Evolutionary conservation across 2,797 vertebrate species (phyloP).

Genomic region (Choloepus didactylus): DNA sequence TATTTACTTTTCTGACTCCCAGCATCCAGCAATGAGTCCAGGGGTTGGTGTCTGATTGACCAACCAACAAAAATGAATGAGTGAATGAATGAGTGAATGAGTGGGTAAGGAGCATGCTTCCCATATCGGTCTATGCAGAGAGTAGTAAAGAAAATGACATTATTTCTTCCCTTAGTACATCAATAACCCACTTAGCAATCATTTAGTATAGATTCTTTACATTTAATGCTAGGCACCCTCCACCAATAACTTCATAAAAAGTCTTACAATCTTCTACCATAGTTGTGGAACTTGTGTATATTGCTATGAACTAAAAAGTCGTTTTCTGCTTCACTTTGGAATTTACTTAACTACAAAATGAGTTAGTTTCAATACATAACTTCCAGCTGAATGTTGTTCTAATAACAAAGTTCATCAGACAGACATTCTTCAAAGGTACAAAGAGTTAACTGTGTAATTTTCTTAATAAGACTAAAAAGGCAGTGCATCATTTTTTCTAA

Average conservation of each 20-base stretch:
- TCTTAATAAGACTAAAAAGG: slow-evolving; percentile 88
- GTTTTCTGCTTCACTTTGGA: slow-evolving; percentile 67
- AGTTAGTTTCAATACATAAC: slow-evolving; percentile 66
- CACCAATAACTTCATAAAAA: not conserved
- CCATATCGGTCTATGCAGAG: not conserved
- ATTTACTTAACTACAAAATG: slow-evolving; percentile 71
- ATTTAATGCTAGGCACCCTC: not conserved
- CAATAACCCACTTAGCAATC: not conserved
- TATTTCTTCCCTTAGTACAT: not conserved
- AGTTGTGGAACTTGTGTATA: slow-evolving; percentile 23
- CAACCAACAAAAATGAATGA: not conserved
- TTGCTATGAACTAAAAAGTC: not conserved
- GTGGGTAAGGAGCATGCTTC: not conserved
- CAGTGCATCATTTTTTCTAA: slow-evolving; percentile 87
- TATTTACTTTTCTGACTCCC: not conserved
- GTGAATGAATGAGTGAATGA: not conserved
- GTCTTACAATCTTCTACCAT: not conserved
- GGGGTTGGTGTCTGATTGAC: not conserved
- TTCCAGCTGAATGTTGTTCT: slow-evolving; percentile 74
- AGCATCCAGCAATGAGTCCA: not conserved
- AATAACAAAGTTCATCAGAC: slow-evolving; percentile 82
- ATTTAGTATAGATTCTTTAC: not conserved
- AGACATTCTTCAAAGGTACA: slow-evolving; percentile 81
- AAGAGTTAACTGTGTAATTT: slow-evolving; percentile 90
- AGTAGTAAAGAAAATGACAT: not conserved